Evolutionary conservation across 2,113 vertebrate genomes (phyloP).

Genomic region (Nicator chloris): DNA sequence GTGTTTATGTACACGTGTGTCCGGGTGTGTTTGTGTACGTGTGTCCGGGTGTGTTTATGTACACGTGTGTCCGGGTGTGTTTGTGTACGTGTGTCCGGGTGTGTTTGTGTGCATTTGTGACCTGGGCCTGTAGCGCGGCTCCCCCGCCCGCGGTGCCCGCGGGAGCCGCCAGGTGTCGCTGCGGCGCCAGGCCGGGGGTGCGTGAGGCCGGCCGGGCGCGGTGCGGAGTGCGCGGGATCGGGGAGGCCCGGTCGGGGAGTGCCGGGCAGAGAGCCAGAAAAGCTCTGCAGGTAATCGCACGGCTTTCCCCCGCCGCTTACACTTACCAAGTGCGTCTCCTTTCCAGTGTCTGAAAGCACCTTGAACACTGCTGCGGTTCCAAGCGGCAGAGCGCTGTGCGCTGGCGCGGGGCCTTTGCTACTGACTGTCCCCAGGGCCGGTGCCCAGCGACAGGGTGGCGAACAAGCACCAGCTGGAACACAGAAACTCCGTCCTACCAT

Average conservation of each 20-base stretch:
- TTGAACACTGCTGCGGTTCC: fast-evolving
- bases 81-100: not conserved
- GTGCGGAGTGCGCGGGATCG: fast-evolving
- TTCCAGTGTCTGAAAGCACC: not conserved
- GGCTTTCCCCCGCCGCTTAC: fast-evolving
- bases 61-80: not conserved
- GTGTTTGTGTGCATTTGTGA: fast-evolving
- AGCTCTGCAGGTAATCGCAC: fast-evolving
- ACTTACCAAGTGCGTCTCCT: fast-evolving
- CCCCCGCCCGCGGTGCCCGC: not conserved
- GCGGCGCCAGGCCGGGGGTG: not conserved
- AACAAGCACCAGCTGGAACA: fast-evolving
- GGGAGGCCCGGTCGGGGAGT: fast-evolving
- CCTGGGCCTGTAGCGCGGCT: fast-evolving
- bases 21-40: too few relatives aligned
- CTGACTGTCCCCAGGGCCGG: fast-evolving
- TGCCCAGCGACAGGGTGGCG: not conserved
- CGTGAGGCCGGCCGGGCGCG: not conserved
- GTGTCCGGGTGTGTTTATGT: not conserved
- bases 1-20: not conserved
- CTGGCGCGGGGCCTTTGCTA: not conserved
- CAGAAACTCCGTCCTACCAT: fast-evolving
- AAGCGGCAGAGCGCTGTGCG: not conserved
- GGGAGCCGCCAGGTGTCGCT: not conserved
- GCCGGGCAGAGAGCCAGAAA: fast-evolving